Percentiles rank a stretch among this genome's conserved stretches.
Conservation (phyloP, 2,888 invertebrate genomes). For the Calephelis perditalis region DNA sequence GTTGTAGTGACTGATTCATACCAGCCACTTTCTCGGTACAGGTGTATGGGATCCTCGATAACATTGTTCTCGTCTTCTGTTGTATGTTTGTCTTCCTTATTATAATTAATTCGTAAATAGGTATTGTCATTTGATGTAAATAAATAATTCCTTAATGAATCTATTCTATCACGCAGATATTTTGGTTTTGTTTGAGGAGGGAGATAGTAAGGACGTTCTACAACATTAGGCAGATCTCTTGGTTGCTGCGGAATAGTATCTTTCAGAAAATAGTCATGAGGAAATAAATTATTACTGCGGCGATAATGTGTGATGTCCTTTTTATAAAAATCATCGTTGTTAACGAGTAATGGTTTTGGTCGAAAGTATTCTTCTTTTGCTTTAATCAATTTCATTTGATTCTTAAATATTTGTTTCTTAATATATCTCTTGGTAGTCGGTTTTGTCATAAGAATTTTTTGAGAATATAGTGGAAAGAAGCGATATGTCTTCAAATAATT, state of each 20-base stretch:
- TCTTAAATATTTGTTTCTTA: constrained; percentile 40
- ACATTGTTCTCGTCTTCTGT: constrained; percentile 5
- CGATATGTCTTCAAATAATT: constrained; percentile 23
- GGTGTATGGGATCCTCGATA: constrained; percentile 23
- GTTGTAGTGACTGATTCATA: constrained; percentile 25
- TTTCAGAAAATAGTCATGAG: constrained; percentile 36
- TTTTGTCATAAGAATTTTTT: constrained; percentile 18
- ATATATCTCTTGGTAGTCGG: constrained; percentile 31
- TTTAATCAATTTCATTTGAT: constrained; percentile 25
- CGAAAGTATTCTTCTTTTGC: constrained; percentile 24
- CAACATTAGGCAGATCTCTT: constrained; percentile 20
- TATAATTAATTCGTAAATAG: constrained; percentile 3
- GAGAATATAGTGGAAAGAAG: constrained; percentile 15
- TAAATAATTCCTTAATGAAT: constrained; percentile 41
- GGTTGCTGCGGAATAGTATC: constrained; percentile 21
- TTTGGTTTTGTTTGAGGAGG: constrained; percentile 34
- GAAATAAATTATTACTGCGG: constrained; percentile 30
- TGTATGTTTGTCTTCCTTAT: constrained; percentile 10
- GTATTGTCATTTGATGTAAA: constrained; percentile 29
- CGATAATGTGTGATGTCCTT: constrained; percentile 32
- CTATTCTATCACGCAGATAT: constrained; percentile 39
- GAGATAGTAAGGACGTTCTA: constrained; percentile 34
- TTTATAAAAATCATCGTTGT: constrained; percentile 34
- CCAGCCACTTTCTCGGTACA: constrained; percentile 30
- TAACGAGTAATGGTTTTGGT: constrained; percentile 36